Evolutionary conservation across 2,113 vertebrate genomes (phyloP).

Genomic region (Bungarus multicinctus): DNA sequence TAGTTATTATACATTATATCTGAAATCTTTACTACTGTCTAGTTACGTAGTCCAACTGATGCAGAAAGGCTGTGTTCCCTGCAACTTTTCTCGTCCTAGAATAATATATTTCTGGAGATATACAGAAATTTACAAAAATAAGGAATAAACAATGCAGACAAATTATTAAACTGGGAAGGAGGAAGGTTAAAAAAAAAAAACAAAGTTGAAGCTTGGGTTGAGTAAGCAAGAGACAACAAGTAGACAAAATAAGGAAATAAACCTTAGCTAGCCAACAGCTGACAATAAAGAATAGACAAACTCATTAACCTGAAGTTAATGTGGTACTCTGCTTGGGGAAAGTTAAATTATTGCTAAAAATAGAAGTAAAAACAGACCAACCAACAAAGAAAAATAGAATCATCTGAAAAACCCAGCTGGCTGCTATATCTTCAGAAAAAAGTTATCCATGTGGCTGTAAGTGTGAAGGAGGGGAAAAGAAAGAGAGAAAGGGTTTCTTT

Average conservation of each 20-base stretch:
- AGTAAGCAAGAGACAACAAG: not conserved
- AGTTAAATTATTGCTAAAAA: constrained; percentile 13
- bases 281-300: not conserved
- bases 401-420: not conserved
- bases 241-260: not conserved
- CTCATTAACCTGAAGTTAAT: not conserved
- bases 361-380: not conserved
- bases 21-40: not conserved
- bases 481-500: not conserved
- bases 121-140: not conserved
- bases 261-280: not conserved
- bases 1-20: not conserved
- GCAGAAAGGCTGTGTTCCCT: not conserved
- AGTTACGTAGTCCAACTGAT: not conserved
- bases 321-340: constrained; percentile 6
- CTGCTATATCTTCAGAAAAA: not conserved
- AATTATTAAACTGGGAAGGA: not conserved
- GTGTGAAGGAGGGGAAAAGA: not conserved
- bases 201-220: not conserved
- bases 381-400: constrained; percentile 3
- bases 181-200: not conserved
- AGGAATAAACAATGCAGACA: not conserved
- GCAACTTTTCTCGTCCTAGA: not conserved
- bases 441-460: not conserved
- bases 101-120: not conserved